These are phyloP conservation scores for Ennomos fuscantarius DNA, from an alignment of 2,888 invertebrate species.

Conservation along the genomic window DNA sequence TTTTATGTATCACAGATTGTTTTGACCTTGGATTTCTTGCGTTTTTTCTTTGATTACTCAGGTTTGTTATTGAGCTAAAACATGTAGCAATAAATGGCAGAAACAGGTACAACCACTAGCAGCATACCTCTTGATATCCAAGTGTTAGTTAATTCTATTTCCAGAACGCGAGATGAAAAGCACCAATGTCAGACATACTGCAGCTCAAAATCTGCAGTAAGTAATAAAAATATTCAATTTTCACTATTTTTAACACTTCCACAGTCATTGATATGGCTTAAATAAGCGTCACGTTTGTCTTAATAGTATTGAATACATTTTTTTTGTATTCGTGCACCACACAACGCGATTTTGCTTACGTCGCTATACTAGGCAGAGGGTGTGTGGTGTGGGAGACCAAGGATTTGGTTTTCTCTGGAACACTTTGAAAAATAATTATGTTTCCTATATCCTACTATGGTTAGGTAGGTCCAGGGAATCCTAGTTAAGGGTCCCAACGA, in stretches of 20 bases:
- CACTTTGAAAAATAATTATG: no score
- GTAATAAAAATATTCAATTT: not conserved
- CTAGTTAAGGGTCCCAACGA: no score
- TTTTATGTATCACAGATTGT: no score
- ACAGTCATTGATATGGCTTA: constrained; percentile 21
- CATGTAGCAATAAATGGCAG: no score
- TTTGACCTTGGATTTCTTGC: no score
- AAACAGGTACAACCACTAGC: no score
- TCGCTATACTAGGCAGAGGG: constrained; percentile 44
- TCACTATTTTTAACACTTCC: constrained; percentile 5
- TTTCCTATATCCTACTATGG: no score
- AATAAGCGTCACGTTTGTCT: not conserved
- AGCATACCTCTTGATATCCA: constrained; percentile 3
- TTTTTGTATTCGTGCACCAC: constrained; percentile 36
- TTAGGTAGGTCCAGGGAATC: no score
- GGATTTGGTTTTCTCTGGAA: constrained; percentile 29
- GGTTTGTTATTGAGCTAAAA: no score
- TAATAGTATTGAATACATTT: constrained; percentile 12
- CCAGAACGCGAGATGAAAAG: not conserved
- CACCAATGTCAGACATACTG: constrained; percentile 16
- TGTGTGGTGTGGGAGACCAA: constrained; percentile 46
- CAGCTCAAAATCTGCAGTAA: constrained; percentile 7
- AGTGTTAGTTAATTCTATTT: not conserved
- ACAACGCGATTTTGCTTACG: constrained; percentile 41
- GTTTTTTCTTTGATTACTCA: no score